These are phyloP conservation scores for Rhysida immarginata DNA, from an alignment of 1,140 invertebrate genomes.

Conservation along the genomic window DNA sequence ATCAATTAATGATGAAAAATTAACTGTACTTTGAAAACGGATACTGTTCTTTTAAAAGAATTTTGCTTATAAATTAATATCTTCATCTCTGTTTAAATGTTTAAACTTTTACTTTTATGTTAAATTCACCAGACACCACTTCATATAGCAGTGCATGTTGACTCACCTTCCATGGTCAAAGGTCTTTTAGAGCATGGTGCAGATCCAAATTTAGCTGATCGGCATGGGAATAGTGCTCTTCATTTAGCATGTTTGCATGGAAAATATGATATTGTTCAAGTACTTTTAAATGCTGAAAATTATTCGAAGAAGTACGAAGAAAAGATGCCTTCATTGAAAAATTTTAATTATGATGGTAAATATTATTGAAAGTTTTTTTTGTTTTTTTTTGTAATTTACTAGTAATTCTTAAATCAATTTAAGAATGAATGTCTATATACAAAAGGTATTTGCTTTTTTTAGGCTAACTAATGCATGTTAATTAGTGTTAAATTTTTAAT, in stretches of 20 bases:
- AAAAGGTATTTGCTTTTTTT: too few species aligned
- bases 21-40: too few species aligned
- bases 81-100: too few species aligned
- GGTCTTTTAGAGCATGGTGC: neutral
- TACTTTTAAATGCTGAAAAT: neutral
- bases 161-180: neutral
- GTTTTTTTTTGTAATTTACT: too few species aligned
- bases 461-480: too few species aligned
- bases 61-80: too few species aligned
- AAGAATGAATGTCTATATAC: too few species aligned
- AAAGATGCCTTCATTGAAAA: neutral
- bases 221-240: neutral
- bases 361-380: neutral
- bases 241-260: neutral
- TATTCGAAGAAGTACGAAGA: neutral
- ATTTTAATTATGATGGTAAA: neutral
- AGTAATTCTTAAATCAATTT: too few species aligned
- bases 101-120: too few species aligned
- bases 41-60: too few species aligned
- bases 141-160: neutral
- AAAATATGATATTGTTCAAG: neutral
- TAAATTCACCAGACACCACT: constrained; percentile 1
- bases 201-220: neutral
- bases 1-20: too few species aligned
- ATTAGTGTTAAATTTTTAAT: too few species aligned